These are phyloP conservation scores for Fulmarus glacialis DNA, from an alignment of 2,113 vertebrate genomes.

Conservation along the genomic window DNA sequence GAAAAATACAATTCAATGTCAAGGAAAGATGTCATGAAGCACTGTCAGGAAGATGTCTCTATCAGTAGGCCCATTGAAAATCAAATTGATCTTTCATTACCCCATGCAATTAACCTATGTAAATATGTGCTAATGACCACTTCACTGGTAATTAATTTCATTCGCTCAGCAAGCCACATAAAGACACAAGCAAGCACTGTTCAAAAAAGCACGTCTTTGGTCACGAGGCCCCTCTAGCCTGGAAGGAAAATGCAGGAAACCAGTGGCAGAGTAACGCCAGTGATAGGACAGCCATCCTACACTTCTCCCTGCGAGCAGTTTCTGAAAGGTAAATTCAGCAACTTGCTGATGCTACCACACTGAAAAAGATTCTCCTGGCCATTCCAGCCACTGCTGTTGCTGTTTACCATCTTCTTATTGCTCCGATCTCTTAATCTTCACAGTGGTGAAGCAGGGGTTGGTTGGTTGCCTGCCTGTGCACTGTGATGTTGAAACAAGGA, in stretches of 20 bases:
- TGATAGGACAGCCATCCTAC: background rate
- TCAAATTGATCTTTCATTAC: constrained; percentile 16
- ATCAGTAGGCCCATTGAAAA: background rate
- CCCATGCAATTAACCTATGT: constrained; percentile 48
- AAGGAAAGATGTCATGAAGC: background rate
- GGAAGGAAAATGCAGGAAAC: background rate
- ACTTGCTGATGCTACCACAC: background rate
- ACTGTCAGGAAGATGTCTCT: background rate
- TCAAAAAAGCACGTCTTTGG: background rate
- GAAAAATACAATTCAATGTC: background rate
- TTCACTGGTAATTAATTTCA: background rate
- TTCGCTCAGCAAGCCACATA: background rate
- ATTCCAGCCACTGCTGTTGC: background rate
- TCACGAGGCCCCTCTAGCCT: background rate
- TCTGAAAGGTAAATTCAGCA: background rate
- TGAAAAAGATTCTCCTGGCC: background rate
- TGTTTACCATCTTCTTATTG: constrained; percentile 49
- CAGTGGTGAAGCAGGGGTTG: background rate
- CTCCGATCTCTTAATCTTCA: constrained; percentile 36
- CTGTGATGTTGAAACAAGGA: background rate
- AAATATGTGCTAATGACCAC: constrained; percentile 33
- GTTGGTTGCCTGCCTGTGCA: background rate
- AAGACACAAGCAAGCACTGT: background rate
- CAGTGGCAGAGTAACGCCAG: background rate
- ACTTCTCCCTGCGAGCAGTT: background rate